Conservation (phyloP, 2,113 vertebrate genomes). For the Pogonocichla stellata region DNA sequence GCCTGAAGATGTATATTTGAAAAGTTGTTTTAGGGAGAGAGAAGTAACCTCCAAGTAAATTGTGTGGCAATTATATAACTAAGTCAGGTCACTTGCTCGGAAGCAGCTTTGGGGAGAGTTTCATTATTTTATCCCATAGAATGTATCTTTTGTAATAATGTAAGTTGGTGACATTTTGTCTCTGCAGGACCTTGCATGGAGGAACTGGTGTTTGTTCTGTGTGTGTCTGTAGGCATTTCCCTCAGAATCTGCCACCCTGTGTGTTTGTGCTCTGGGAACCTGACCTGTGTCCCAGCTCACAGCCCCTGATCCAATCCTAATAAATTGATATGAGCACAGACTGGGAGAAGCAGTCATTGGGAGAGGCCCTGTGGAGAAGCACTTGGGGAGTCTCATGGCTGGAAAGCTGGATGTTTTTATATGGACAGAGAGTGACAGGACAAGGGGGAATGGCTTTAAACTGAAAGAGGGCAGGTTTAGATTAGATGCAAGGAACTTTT, state of each 20-base stretch:
- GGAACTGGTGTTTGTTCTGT: background rate
- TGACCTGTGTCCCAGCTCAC: background rate
- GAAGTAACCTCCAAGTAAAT: background rate
- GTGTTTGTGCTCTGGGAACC: background rate
- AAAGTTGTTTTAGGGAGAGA: background rate
- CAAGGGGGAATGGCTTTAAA: background rate
- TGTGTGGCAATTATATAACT: background rate
- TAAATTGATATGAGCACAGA: rapidly evolving
- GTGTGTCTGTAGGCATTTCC: rapidly evolving
- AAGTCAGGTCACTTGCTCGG: background rate
- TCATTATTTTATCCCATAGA: background rate
- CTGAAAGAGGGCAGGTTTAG: background rate
- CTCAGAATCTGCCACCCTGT: background rate
- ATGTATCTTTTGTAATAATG: background rate
- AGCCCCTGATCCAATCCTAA: rapidly evolving
- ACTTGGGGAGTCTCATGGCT: too few relatives aligned
- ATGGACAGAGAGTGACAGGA: background rate
- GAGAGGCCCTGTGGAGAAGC: too few relatives aligned
- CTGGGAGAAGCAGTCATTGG: too few relatives aligned
- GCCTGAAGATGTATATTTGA: background rate
- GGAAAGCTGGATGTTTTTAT: background rate
- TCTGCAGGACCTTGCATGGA: background rate
- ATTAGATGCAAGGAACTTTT: background rate
- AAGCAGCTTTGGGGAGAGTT: background rate
- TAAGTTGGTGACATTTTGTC: background rate